phyloP scores from a whole-genome alignment of 2,888 invertebrate species.

The Drosophila gaucha region DNA sequence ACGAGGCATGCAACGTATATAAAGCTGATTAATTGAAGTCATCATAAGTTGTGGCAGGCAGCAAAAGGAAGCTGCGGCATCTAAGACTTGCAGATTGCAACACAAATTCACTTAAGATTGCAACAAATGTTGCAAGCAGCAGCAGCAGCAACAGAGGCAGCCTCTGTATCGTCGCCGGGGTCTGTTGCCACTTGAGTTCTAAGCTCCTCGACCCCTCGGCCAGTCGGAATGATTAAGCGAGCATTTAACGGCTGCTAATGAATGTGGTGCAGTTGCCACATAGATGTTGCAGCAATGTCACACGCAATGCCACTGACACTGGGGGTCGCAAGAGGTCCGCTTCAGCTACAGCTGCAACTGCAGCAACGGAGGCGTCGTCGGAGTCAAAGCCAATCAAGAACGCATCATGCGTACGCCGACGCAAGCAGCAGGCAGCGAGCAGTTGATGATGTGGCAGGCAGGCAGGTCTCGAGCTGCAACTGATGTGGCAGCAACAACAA shows the following conservation, averaged over 20 bases:
- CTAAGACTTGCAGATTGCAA: conserved; percentile 64
- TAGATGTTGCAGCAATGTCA: conserved; percentile 66
- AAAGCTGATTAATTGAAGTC: conserved; percentile 76
- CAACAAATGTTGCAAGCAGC: conserved; percentile 49
- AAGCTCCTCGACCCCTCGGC: conserved; percentile 37
- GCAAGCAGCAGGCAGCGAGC: conserved; percentile 7
- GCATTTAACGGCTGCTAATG: conserved; percentile 80
- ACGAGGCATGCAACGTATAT: conserved; percentile 47
- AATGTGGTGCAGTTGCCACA: conserved; percentile 69
- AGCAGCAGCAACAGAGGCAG: conserved; percentile 52
- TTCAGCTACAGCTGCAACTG: conserved; percentile 13
- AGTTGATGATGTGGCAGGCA: conserved; percentile 17
- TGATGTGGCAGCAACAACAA: conserved; percentile 40
- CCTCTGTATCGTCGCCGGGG: conserved; percentile 48
- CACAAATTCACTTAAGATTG: conserved; percentile 76
- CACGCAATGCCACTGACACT: conserved; percentile 69
- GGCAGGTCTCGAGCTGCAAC: conserved; percentile 31
- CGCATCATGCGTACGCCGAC: conserved; percentile 39
- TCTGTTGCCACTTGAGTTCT: conserved; percentile 51
- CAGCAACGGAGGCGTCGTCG: conserved; percentile 60
- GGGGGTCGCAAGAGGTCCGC: conserved; percentile 65
- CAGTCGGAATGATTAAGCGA: conserved; percentile 69
- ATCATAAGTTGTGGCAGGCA: conserved; percentile 65
- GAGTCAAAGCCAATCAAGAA: conserved; percentile 59
- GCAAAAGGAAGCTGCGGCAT: conserved; percentile 30